phyloP scores from a whole-genome alignment of 2,888 invertebrate species.

The Cheilosia vulpina region DNA sequence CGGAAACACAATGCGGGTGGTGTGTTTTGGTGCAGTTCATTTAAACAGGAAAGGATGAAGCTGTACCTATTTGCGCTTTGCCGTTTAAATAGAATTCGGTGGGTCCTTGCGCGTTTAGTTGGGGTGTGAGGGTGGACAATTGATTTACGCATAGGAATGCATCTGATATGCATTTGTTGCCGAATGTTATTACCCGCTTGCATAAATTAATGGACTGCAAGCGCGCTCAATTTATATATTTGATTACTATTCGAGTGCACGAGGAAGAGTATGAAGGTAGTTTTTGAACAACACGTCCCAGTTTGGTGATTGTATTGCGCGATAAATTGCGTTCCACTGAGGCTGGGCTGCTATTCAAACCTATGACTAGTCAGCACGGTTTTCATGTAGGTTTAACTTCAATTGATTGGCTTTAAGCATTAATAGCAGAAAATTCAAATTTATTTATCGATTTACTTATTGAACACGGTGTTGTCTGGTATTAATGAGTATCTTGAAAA shows the following conservation, averaged over 20 bases:
- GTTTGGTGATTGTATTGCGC: background rate
- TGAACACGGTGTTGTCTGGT: too few species aligned
- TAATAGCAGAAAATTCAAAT: background rate
- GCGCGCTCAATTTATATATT: conserved; percentile 41
- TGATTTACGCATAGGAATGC: conserved; percentile 25
- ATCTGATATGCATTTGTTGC: conserved; percentile 25
- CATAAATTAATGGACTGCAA: conserved; percentile 56
- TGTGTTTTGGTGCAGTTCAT: conserved; percentile 1
- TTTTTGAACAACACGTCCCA: too few species aligned
- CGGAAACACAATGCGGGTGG: background rate
- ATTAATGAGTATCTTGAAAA: too few species aligned
- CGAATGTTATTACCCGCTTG: conserved; percentile 27
- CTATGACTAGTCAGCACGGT: background rate
- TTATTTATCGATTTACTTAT: too few species aligned
- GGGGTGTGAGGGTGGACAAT: background rate
- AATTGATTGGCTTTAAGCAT: background rate
- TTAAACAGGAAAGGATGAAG: background rate
- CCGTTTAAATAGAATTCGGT: background rate
- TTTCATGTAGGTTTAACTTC: background rate
- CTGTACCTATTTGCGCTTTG: background rate
- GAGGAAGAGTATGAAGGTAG: background rate
- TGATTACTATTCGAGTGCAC: conserved; percentile 23
- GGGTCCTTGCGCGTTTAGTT: too few species aligned
- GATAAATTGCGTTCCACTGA: background rate
- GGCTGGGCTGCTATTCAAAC: background rate